Evolutionary conservation across 1,140 invertebrate genomes (phyloP).

Genomic region (Nephotettix cincticeps): DNA sequence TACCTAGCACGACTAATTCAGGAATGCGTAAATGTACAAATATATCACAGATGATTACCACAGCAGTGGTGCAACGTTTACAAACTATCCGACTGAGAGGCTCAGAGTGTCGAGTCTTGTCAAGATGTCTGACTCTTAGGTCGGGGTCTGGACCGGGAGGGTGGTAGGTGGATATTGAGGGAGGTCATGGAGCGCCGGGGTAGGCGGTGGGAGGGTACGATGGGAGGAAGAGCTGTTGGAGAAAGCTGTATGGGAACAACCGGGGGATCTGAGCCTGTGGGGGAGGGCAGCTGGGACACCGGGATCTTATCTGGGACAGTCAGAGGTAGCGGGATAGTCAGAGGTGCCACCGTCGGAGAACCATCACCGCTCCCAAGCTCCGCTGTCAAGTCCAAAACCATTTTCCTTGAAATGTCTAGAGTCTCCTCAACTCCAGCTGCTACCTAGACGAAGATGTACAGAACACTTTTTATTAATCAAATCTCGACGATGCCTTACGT

Average conservation of each 20-base stretch:
- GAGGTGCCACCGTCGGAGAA: neutral
- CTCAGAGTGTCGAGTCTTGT: neutral
- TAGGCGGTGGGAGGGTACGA: neutral
- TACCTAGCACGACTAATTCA: too few species aligned
- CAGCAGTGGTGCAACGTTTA: too few species aligned
- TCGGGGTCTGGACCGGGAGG: neutral
- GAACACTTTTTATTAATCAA: neutral
- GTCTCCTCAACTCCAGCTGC: slow-evolving; percentile 36
- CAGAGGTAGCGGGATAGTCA: neutral
- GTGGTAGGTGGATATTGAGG: slow-evolving; percentile 1
- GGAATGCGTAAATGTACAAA: too few species aligned
- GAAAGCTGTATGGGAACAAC: neutral
- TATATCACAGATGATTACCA: too few species aligned
- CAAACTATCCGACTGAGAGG: neutral
- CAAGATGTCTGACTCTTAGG: slow-evolving; percentile 17
- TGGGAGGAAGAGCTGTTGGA: neutral
- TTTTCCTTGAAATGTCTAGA: slow-evolving; percentile 18
- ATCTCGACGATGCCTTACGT: neutral
- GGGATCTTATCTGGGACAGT: neutral
- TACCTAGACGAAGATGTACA: slow-evolving; percentile 34
- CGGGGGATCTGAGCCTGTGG: neutral
- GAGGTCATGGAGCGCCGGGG: slow-evolving; percentile 4
- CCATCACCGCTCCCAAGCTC: slow-evolving; percentile 34
- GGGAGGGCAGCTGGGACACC: neutral
- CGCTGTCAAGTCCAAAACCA: slow-evolving; percentile 39